A percentile compares a stretch with the other conserved stretches of the same genome.
Conservation (phyloP, 2,888 invertebrate genomes). For the Lordiphosa fenestrarum region DNA sequence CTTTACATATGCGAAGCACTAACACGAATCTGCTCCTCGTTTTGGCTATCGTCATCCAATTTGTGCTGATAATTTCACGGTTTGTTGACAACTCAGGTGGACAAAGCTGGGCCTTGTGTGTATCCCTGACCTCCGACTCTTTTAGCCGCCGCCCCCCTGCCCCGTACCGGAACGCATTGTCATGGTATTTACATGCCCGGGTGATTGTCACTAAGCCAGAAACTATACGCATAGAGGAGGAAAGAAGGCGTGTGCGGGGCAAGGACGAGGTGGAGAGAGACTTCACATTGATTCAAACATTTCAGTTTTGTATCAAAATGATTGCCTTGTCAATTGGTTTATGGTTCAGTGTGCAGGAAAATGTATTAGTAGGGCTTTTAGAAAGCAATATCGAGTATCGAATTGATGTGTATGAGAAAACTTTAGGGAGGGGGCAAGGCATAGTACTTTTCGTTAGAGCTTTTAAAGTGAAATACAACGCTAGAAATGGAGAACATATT, state of each 20-base stretch:
- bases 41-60: conserved; percentile 56
- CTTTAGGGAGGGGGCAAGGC: conserved; percentile 3
- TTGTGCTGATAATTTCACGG: conserved; percentile 76
- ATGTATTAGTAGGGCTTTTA: conserved; percentile 44
- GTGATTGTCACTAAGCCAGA: conserved; percentile 62
- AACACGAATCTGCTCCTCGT: conserved; percentile 29
- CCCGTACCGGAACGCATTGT: conserved; percentile 43
- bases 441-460: too few relatives aligned
- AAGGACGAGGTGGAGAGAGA: conserved; percentile 8
- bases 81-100: conserved; percentile 77
- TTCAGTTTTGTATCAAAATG: conserved; percentile 54
- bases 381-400: conserved; percentile 26
- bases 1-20: conserved; percentile 60
- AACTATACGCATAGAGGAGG: conserved; percentile 35
- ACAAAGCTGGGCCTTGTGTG: conserved; percentile 48
- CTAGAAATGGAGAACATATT: too few relatives aligned
- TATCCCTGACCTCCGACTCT: conserved; percentile 25
- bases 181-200: conserved; percentile 74
- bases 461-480: too few relatives aligned
- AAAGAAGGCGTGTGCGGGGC: not conserved
- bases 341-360: conserved; percentile 64
- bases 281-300: conserved; percentile 55
- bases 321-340: conserved; percentile 72
- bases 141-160: conserved; percentile 18
- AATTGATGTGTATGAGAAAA: conserved; percentile 9